Evolutionary conservation across 1,140 invertebrate species (phyloP).

Genomic region (Drosophila tropicalis): DNA sequence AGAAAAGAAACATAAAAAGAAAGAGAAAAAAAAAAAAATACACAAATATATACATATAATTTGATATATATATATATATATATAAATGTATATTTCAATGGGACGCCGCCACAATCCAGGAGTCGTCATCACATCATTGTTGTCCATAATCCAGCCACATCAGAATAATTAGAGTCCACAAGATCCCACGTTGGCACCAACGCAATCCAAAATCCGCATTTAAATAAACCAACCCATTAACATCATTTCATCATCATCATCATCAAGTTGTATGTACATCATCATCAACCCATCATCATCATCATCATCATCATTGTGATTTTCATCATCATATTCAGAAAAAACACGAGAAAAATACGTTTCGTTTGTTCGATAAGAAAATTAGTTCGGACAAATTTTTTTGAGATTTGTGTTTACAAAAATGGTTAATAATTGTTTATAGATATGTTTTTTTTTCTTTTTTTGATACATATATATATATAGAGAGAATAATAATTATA

Average conservation of each 20-base stretch:
- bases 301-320: slow-evolving; percentile 81
- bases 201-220: slow-evolving; percentile 43
- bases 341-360: slow-evolving; percentile 84
- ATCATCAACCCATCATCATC: slow-evolving; percentile 72
- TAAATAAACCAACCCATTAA: slow-evolving; percentile 56
- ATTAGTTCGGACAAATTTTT: slow-evolving; percentile 83
- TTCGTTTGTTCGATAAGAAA: slow-evolving; percentile 84
- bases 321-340: slow-evolving; percentile 83
- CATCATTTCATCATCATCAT: slow-evolving; percentile 60
- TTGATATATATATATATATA: slow-evolving; percentile 22
- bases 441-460: slow-evolving; percentile 18
- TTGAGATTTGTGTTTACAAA: slow-evolving; percentile 76
- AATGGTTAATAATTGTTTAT: slow-evolving; percentile 69
- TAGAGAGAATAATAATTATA: not conserved
- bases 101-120: not conserved
- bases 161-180: slow-evolving; percentile 22
- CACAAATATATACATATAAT: slow-evolving; percentile 16
- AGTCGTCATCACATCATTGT: slow-evolving; percentile 1
- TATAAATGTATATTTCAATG: slow-evolving; percentile 15
- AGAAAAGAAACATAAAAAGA: slow-evolving; percentile 80
- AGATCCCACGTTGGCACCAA: slow-evolving; percentile 76
- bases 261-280: slow-evolving; percentile 77
- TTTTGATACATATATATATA: slow-evolving; percentile 19
- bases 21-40: slow-evolving; percentile 79
- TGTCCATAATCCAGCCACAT: not conserved